These are phyloP conservation scores for Leucoma salicis DNA, from an alignment of 2,888 invertebrate species.

Conservation along the genomic window DNA sequence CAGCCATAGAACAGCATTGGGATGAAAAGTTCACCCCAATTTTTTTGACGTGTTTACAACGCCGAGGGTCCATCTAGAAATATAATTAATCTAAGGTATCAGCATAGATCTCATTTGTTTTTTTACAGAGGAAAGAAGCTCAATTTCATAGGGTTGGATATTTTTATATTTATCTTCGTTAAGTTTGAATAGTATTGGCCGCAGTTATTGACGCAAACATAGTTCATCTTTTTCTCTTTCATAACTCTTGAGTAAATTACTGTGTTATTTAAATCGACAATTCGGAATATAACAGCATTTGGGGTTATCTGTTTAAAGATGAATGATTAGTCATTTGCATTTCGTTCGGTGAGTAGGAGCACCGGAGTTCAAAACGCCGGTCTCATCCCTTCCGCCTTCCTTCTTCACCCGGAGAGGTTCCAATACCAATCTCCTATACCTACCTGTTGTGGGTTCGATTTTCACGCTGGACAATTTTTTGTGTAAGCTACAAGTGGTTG, in stretches of 20 bases:
- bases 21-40: too few relatives aligned
- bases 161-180: conserved; percentile 26
- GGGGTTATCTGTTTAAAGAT: conserved; percentile 54
- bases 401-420: too few relatives aligned
- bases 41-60: too few relatives aligned
- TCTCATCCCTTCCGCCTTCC: not conserved
- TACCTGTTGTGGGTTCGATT: too few relatives aligned
- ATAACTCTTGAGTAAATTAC: conserved; percentile 62
- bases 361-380: not conserved
- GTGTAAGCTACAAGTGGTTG: too few relatives aligned
- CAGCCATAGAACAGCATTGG: too few relatives aligned
- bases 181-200: conserved; percentile 41
- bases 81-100: too few relatives aligned
- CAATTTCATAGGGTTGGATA: conserved; percentile 35
- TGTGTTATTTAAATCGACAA: conserved; percentile 48
- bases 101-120: conserved; percentile 13
- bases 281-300: conserved; percentile 45
- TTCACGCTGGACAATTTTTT: too few relatives aligned
- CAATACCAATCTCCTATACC: too few relatives aligned
- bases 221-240: conserved; percentile 46
- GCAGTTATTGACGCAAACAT: conserved; percentile 49
- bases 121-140: conserved; percentile 10
- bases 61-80: too few relatives aligned
- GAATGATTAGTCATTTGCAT: not conserved
- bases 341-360: not conserved